Evolutionary conservation across 2,113 vertebrate genomes (phyloP), one percentile per base, ranked within the genome.

Genomic region (Indri indri): DNA sequence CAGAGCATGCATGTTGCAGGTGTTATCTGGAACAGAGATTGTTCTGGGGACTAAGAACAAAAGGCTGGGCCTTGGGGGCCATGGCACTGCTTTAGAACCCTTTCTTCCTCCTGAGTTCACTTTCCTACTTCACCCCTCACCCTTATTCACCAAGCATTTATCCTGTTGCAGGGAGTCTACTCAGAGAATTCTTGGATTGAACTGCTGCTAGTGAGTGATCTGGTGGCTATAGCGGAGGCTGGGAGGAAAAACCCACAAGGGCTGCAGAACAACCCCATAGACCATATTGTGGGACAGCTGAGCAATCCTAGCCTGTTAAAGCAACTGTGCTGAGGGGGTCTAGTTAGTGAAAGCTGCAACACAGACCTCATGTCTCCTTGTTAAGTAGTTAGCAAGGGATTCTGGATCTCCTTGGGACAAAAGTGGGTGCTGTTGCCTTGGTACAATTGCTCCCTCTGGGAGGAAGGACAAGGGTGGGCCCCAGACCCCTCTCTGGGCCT

Each of bases 51-150:
- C 4, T 1, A 68, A 89, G 25, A 89, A 66, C 47, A 73, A 79
- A 84, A 86, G 25, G 7, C 47, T 32, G n/a, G 32, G 6, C 6
- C 14, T 77, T 42, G 7, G 0, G 3, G 8, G 10, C 12, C 16
- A 76, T 2, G 68, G 22, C 30, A 4, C 23, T 93, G 14, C 16
- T 9, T 73, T 17, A 63, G 47, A 66, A 37, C 2, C 18, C 25
- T 34, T 45, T 84, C 25, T 95, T 66, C 6, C 18, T 87, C 8
- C 45, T 52, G 34, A 18, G 25, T 50, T 71, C 27, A 77, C 68
- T 65, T 45, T 70, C 5, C 57, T 50, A 37, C 8, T n/a, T 0
- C 0, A 16, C 3, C 2, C 17, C 1, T 7, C 32, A 18, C 0
- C 2, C 8, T 23, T 81, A 32, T 18, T 45, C 34, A 61, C 50